phyloP scores from a whole-genome alignment of 1,140 invertebrate species.

The Pseudoatta argentina region DNA sequence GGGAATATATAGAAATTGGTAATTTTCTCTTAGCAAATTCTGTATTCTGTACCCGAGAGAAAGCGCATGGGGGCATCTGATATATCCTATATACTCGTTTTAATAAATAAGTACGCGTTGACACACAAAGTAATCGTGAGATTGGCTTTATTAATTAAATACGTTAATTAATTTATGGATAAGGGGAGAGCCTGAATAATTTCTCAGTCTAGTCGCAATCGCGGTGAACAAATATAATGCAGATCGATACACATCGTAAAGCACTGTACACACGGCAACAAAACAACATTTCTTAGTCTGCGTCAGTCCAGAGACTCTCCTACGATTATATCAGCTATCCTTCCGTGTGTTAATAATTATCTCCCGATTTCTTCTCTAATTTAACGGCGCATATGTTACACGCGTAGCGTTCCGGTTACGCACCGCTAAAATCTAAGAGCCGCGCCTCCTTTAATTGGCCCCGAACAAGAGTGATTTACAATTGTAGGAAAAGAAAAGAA shows the following conservation, averaged over 20 bases:
- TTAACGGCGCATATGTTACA: slow-evolving; percentile 56
- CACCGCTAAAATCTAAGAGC: slow-evolving; percentile 63
- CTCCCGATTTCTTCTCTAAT: slow-evolving; percentile 70
- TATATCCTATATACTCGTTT: not conserved
- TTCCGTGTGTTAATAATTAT: slow-evolving; percentile 70
- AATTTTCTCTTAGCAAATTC: slow-evolving; percentile 24
- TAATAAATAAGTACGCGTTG: slow-evolving; percentile 54
- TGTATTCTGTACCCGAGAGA: slow-evolving; percentile 5
- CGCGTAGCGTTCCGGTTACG: slow-evolving; percentile 39
- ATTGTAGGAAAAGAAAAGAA: slow-evolving; percentile 66
- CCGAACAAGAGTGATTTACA: slow-evolving; percentile 66
- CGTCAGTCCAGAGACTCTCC: slow-evolving; percentile 21
- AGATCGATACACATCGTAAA: slow-evolving; percentile 51
- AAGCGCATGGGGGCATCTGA: slow-evolving; percentile 25
- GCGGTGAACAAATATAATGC: slow-evolving; percentile 20
- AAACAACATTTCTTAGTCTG: slow-evolving; percentile 25
- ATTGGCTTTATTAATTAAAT: slow-evolving; percentile 52
- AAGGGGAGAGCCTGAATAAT: slow-evolving; percentile 19
- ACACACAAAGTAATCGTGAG: slow-evolving; percentile 50
- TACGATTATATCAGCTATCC: slow-evolving; percentile 56
- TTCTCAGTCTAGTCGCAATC: slow-evolving; percentile 40
- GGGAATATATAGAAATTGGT: slow-evolving; percentile 18
- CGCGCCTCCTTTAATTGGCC: slow-evolving; percentile 69
- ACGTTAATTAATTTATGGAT: slow-evolving; percentile 45
- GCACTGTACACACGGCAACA: slow-evolving; percentile 6